phyloP scores from a whole-genome alignment of 1,140 invertebrate species.

The Oncopeltus fasciatus region DNA sequence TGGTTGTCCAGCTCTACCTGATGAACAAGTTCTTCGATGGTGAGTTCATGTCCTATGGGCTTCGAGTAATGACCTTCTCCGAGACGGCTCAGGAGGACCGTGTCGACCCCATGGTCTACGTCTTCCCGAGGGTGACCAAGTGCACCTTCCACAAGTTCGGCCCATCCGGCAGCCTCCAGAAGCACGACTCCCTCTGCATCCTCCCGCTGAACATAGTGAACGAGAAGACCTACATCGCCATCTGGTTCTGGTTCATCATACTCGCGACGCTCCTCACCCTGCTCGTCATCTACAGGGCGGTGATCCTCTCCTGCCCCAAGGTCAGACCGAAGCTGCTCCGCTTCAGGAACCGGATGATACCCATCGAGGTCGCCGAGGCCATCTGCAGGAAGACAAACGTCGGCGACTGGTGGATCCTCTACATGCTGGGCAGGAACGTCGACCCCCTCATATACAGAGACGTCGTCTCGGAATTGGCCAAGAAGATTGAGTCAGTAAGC shows the following conservation, averaged over 20 bases:
- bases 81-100: conserved; percentile 65
- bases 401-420: conserved; percentile 84
- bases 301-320: conserved; percentile 58
- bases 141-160: conserved; percentile 86
- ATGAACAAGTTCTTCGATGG: conserved; percentile 88
- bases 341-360: conserved; percentile 48
- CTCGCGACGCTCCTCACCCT: conserved; percentile 47
- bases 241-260: conserved; percentile 82
- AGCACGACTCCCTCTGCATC: conserved; percentile 76
- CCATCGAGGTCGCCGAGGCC: conserved; percentile 54
- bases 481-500: conserved; percentile 45
- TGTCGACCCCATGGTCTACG: conserved; percentile 75
- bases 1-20: conserved; percentile 70
- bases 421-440: conserved; percentile 74
- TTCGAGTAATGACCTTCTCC: conserved; percentile 57
- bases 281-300: conserved; percentile 52
- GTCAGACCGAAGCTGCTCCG: conserved; percentile 60
- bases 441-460: conserved; percentile 72
- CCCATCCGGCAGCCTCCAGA: conserved; percentile 67
- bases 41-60: conserved; percentile 74
- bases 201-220: conserved; percentile 84
- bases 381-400: conserved; percentile 59
- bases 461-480: conserved; percentile 56
- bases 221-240: conserved; percentile 84
- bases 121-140: conserved; percentile 77